phyloP scores from a whole-genome alignment of 2,797 vertebrate genomes.

The Poliocrania exsul region DNA sequence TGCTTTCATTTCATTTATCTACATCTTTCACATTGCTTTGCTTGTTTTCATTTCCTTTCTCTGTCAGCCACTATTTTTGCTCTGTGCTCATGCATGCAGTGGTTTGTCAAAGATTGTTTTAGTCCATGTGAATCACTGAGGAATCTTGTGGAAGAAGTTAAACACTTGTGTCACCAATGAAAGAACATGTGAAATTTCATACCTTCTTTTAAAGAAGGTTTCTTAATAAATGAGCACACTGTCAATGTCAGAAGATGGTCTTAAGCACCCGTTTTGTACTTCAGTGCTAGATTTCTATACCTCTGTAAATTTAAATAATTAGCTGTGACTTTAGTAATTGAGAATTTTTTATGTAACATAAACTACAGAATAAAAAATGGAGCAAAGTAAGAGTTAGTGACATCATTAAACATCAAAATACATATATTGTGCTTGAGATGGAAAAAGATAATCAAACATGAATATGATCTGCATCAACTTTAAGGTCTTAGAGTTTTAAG shows the following conservation, averaged over 20 bases:
- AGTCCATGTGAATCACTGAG: background rate
- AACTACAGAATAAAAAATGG: conserved; percentile 86
- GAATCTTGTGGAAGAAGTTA: background rate
- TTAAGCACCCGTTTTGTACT: background rate
- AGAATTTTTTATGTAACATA: conserved; percentile 31
- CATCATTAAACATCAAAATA: conserved; percentile 80
- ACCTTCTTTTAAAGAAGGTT: background rate
- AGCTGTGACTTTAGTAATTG: background rate
- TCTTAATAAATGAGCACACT: background rate
- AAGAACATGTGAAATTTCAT: background rate
- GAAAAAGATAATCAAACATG: background rate
- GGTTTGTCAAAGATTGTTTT: background rate
- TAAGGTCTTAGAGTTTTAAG: background rate
- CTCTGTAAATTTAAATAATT: background rate
- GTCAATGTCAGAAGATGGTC: background rate
- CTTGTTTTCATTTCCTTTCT: conserved; percentile 32
- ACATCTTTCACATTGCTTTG: background rate
- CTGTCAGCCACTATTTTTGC: conserved; percentile 25
- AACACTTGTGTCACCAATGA: background rate
- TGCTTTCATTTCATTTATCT: conserved; percentile 21
- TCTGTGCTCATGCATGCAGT: background rate
- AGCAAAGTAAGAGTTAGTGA: conserved; percentile 84
- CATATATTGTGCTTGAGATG: background rate
- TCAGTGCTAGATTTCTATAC: background rate
- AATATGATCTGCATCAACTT: background rate